Base-by-base conservation (phyloP, 1,140 invertebrate species). In the Pygmarrhopalites habei region DNA sequence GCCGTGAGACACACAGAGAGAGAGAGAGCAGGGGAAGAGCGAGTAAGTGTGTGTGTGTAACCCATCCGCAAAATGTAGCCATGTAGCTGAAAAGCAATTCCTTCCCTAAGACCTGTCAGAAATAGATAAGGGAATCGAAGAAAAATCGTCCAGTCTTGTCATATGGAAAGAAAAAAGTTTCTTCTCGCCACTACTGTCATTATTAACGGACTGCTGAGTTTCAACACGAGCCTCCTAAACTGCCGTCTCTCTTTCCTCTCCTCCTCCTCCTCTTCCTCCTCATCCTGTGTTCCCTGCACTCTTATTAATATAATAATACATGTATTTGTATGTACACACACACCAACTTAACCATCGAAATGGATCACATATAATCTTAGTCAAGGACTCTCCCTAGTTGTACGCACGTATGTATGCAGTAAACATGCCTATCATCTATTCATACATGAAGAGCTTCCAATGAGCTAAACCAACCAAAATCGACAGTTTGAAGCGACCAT, bases 61-160 rank as follows among this genome's bases (percentile, higher is more conserved):
- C 57, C 62, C 43, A 58, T 60, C 62, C 62, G 57, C 62, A 55
- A 60, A 65, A 65, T 56, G 55, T 52, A 51, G 30, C 55, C 52
- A 43, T 56, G 44, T 35, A 44, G 49, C 41, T 51, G 60, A 65
- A 65, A 35, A 69, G 59, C 62, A 69, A 65, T 65, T 60, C 65
- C 62, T 63, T 60, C 60, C 58, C 56, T 57, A 64, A 59, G 60
- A 60, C 64, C 69, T 71, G 69, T 68, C 66, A 68, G 64, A 64
- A 68, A 63, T 65, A 71, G 69, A 71, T 71, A 71, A 71, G 63
- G 59, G 64, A 65, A 64, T 68, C 66, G 60, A 66, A 65, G 66
- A 68, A 67, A 71, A 71, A 71, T 71, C 64, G 61, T 68, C 62
- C 62, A 64, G 65, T 58, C 69, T 67, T 70, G 69, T 67, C 69